These are phyloP conservation scores for Brotula barbata DNA, from an alignment of 2,797 vertebrate genomes.

Conservation along the genomic window DNA sequence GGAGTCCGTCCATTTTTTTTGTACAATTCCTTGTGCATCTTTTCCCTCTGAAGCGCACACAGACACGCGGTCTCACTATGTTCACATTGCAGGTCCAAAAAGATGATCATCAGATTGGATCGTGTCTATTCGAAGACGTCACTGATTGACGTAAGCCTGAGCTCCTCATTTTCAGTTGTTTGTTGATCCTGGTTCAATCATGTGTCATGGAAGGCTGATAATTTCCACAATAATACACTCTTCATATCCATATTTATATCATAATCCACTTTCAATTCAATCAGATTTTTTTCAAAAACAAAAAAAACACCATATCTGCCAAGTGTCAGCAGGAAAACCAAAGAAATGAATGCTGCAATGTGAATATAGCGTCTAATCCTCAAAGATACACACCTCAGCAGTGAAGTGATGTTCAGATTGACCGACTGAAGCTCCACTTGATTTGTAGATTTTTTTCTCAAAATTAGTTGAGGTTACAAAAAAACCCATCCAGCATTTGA, in stretches of 20 bases:
- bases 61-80: background rate
- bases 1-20: background rate
- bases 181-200: no score
- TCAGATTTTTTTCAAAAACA: no score
- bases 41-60: slow-evolving; percentile 14
- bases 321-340: background rate
- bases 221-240: no score
- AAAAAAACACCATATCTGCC: background rate
- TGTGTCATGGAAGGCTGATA: no score
- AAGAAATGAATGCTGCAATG: slow-evolving; percentile 1
- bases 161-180: no score
- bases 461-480: slow-evolving; percentile 68
- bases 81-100: slow-evolving; percentile 4
- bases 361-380: slow-evolving; percentile 12
- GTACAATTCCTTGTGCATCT: background rate
- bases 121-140: background rate
- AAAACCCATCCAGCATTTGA: slow-evolving; percentile 74
- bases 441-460: slow-evolving; percentile 56
- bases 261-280: no score
- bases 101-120: background rate
- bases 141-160: background rate
- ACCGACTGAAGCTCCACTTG: slow-evolving; percentile 22
- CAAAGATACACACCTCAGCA: slow-evolving; percentile 20
- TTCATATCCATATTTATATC: no score
- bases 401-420: slow-evolving; percentile 13